These are phyloP conservation scores for Cryptotis parvus DNA, from an alignment of 2,113 vertebrate species.

Conservation along the genomic window DNA sequence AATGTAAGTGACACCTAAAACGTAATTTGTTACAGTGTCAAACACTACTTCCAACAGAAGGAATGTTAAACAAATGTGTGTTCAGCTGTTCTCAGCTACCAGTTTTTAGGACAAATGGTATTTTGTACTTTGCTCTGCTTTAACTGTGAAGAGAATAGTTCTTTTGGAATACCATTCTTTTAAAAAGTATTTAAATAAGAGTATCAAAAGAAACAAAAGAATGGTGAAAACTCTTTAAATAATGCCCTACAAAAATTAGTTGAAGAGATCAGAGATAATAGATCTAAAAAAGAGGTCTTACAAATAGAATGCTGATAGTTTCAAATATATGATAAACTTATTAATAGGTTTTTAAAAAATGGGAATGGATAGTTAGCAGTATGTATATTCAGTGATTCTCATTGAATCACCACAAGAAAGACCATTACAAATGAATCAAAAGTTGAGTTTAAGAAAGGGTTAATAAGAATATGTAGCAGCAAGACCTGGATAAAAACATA, in stretches of 20 bases:
- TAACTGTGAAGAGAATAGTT: neutral
- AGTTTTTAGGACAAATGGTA: neutral
- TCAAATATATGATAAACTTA: neutral
- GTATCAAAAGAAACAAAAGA: neutral
- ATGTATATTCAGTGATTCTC: too few relatives aligned
- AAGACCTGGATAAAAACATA: constrained; percentile 13
- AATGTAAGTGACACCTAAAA: neutral
- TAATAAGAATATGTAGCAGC: neutral
- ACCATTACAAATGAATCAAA: neutral
- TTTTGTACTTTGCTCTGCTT: neutral
- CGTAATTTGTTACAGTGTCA: neutral
- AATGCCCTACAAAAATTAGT: neutral
- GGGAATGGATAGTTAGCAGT: too few relatives aligned
- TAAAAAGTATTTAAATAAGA: neutral
- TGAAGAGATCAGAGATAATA: neutral
- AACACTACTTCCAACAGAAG: neutral
- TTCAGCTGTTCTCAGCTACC: neutral
- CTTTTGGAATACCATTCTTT: neutral
- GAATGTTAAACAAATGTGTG: neutral
- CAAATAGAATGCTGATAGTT: neutral
- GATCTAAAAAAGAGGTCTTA: neutral
- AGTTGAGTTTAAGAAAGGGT: neutral
- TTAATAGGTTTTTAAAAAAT: neutral
- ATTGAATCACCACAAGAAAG: too few relatives aligned
- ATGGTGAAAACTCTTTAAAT: neutral